phyloP scores from a whole-genome alignment of 1,140 invertebrate species.

The Bombus superbus region DNA sequence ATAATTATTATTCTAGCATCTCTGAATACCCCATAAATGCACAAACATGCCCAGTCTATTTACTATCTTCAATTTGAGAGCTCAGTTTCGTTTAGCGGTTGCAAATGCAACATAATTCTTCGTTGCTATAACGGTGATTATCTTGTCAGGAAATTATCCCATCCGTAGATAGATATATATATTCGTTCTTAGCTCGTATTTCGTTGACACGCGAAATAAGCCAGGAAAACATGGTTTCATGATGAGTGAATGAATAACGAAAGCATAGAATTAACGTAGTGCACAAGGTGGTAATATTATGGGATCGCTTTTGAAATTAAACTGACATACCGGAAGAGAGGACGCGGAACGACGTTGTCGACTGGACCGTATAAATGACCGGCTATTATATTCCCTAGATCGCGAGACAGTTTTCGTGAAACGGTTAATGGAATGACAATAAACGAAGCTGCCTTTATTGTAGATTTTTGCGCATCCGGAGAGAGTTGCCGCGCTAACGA shows the following conservation, averaged over 20 bases:
- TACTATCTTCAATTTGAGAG: too few relatives aligned
- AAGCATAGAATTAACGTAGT: background rate
- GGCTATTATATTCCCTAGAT: slow-evolving; percentile 19
- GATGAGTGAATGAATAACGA: background rate
- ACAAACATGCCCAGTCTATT: too few relatives aligned
- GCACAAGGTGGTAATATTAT: background rate
- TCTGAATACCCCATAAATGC: too few relatives aligned
- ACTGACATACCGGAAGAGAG: background rate
- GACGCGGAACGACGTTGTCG: background rate
- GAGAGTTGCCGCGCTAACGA: slow-evolving; percentile 36
- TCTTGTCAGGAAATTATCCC: background rate
- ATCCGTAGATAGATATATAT: background rate
- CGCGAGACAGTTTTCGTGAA: slow-evolving; percentile 28
- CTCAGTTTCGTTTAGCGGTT: background rate
- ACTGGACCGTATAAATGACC: background rate
- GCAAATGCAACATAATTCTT: background rate
- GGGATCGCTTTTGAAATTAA: slow-evolving; percentile 26
- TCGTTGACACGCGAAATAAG: background rate
- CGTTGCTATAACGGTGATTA: background rate
- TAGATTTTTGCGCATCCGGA: slow-evolving; percentile 48
- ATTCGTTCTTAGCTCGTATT: background rate
- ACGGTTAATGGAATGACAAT: slow-evolving; percentile 46
- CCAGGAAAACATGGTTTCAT: background rate
- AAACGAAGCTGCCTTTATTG: slow-evolving; percentile 38
- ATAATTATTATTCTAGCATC: too few relatives aligned